A percentile compares a stretch with the other conserved stretches of the same genome.
Conservation (phyloP, 2,113 vertebrate species). For the Triplophysa tibetana region DNA sequence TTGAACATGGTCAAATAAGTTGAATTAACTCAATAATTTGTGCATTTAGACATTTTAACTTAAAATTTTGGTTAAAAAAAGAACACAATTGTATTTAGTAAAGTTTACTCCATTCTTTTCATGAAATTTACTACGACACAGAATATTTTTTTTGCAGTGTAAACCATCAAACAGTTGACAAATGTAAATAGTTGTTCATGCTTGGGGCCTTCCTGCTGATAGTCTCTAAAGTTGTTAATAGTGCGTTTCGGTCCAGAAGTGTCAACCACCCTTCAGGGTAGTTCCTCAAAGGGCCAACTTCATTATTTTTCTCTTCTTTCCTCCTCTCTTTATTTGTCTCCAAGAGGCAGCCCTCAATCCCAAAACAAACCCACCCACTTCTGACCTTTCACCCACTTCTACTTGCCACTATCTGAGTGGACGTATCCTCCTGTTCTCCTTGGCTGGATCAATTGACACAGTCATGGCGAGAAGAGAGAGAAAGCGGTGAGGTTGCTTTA, state of each 20-base stretch:
- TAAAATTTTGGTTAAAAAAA: too few species aligned
- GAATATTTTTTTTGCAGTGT: neutral
- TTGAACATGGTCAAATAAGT: too few species aligned
- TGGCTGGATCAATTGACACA: slow-evolving; percentile 35
- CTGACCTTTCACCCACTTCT: slow-evolving; percentile 59
- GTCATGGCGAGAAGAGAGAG: slow-evolving; percentile 21
- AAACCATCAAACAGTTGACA: slow-evolving; percentile 35
- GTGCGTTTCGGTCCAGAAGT: neutral
- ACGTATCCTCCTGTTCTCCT: slow-evolving; percentile 33
- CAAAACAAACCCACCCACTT: slow-evolving; percentile 14
- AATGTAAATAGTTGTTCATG: slow-evolving; percentile 40
- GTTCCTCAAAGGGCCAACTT: slow-evolving; percentile 22
- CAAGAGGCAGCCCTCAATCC: neutral
- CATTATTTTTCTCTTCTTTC: neutral
- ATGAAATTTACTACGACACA: too few species aligned
- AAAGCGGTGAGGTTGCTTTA: slow-evolving; percentile 24
- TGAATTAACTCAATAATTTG: too few species aligned
- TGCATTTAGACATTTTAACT: too few species aligned
- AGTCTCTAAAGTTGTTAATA: slow-evolving; percentile 34
- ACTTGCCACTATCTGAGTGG: slow-evolving; percentile 47
- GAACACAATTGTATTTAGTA: too few species aligned
- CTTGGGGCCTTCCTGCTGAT: slow-evolving; percentile 23
- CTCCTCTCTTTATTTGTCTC: slow-evolving; percentile 17
- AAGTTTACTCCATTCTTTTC: too few species aligned
- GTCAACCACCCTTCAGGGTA: slow-evolving; percentile 11